Conservation (phyloP, 2,797 vertebrate species). For the Chelmon rostratus region DNA sequence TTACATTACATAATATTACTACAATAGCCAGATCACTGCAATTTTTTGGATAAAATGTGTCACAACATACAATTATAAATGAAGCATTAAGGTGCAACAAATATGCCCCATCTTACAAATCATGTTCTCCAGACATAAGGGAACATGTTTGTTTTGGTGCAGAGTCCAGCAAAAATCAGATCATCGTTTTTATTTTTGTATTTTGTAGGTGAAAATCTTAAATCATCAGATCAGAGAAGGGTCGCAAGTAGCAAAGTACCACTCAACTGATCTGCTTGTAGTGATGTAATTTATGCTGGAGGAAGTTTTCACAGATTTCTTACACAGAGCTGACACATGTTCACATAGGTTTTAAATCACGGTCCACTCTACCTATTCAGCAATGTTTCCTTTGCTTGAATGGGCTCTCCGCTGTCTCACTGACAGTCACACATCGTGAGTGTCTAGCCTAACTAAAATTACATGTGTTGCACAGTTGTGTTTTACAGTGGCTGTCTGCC, state of each 20-base stretch:
- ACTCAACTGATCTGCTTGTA: neutral
- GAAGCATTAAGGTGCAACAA: no score
- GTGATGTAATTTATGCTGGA: constrained; percentile 4
- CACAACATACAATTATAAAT: no score
- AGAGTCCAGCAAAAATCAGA: no score
- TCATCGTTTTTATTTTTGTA: no score
- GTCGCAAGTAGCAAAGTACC: neutral
- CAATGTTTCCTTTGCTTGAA: constrained; percentile 8
- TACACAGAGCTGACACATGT: neutral
- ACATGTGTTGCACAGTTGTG: constrained; percentile 65
- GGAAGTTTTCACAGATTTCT: constrained; percentile 15
- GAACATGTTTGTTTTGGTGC: no score
- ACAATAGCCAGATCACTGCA: no score
- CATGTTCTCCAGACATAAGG: no score
- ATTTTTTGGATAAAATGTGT: no score
- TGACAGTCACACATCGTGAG: constrained; percentile 17
- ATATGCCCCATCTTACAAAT: neutral
- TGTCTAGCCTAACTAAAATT: constrained; percentile 31
- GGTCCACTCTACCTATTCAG: constrained; percentile 4
- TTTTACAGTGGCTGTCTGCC: constrained; percentile 56
- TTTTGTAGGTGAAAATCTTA: neutral
- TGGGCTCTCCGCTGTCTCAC: constrained; percentile 8
- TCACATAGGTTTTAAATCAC: constrained; percentile 1
- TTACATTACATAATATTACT: no score
- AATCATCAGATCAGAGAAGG: constrained; percentile 9